Base-by-base conservation (phyloP, 2,888 invertebrate species). In the Acheta domesticus region DNA sequence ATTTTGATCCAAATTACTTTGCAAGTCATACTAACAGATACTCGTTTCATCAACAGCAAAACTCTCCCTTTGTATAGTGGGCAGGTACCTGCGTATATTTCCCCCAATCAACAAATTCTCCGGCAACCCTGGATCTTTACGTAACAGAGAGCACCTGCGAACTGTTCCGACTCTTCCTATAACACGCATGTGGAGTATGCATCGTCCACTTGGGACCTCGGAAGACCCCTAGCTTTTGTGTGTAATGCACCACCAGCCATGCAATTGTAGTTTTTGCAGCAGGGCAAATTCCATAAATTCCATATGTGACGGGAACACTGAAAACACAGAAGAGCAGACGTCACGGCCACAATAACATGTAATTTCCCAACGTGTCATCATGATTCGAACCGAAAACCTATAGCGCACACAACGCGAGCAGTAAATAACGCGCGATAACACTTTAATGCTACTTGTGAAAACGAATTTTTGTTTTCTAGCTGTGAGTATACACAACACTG, bases 321-420 rank as follows among this genome's bases (percentile, higher is more conserved):
- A 62, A 36, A 36, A n/a, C n/a, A 62, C 14, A n/a, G 16, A n/a
- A n/a, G 62, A 62, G 62, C n/a, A 62, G 16, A 62, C 62, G 14
- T 62, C 62, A 62, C 62, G 16, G n/a, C 62, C 14, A 62, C 62
- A 62, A 62, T 62, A 62, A 62, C 62, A n/a, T 62, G 62, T 62
- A 62, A 62, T 62, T 62, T 62, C 62, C 36, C 62, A 62, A 19
- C 62, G 62, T 62, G 62, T 62, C 62, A 62, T 62, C 62, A 62
- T n/a, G 62, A 62, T 62, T 36, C 16, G 62, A 62, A 62, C 14
- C n/a, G 16, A 62, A 62, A 62, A n/a, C 62, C 62, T 62, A n/a
- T 19, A 19, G n/a, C n/a, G 62, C 14, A 8, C 14, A n/a, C 62
- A 62, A 62, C 62, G 16, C 14, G 62, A 62, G n/a, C n/a, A 19